Base-by-base conservation (phyloP, 2,797 vertebrate genomes). In the Hydrocynus forskahlii region DNA sequence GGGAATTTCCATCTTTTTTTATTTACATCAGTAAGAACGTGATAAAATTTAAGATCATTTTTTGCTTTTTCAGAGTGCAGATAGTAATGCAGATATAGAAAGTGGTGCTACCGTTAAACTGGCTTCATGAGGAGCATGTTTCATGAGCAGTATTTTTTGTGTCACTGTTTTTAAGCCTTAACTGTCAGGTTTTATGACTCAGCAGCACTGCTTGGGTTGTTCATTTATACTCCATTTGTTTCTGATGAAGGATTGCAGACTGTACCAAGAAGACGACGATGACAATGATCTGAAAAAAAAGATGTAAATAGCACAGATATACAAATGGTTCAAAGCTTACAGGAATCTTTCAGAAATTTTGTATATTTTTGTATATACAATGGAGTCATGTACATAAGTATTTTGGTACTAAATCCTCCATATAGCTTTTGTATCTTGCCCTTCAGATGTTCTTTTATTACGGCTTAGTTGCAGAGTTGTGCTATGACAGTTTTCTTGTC, bases 371-470 rank as follows among this genome's bases (percentile, higher is more conserved):
- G 69, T 83, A 81, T 9, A 81, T 60, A 25, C 62, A 21, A 48
- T 8, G 60, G 50, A 35, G 62, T 68, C 1, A 63, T 84, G 69
- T 80, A 81, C 45, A 81, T 71, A 69, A 57, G 63, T 86, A 84
- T 86, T 86, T 84, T 83, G 83, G 59, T 82, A 84, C 66, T 73
- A 80, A 75, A n/a, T 57, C 17, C n/a, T 72, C 59, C 17, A 17
- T 57, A 38, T 40, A 77, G 67, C 52, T 55, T 81, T 68, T 67
- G 60, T 60, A 60, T 50, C 13, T 48, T 38, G 59, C 63, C 57
- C 17, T 57, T 57, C 19, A n/a, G 19, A 57, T 10, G 52, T 38
- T 10, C n/a, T 50, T 63, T 64, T 55, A 54, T 54, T 29, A 21
- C 7, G 70, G 16, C 43, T 7, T 40, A 45, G 55, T 62, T 45